phyloP scores from a whole-genome alignment of 2,113 vertebrate genomes.

The Tor tambroides region DNA sequence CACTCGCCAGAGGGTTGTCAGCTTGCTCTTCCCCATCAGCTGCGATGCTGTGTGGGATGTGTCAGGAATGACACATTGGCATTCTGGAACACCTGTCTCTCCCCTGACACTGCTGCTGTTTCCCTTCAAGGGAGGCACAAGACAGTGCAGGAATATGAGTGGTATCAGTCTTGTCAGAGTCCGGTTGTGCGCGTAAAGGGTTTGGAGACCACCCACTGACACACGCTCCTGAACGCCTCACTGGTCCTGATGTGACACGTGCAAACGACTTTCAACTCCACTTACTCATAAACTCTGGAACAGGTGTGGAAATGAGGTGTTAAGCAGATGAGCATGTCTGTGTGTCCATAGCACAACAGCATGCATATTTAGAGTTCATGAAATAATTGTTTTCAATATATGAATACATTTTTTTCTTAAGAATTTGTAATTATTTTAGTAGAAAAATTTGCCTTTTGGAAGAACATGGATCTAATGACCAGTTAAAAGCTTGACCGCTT shows the following conservation, averaged over 20 bases:
- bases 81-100: slow-evolving; percentile 43
- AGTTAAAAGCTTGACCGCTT: too few relatives aligned
- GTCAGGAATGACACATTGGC: slow-evolving; percentile 43
- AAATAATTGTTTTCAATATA: too few relatives aligned
- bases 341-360: too few relatives aligned
- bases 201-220: slow-evolving; percentile 3
- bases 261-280: background rate
- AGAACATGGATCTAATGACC: too few relatives aligned
- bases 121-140: slow-evolving; percentile 22
- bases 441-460: too few relatives aligned
- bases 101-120: slow-evolving; percentile 20
- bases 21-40: slow-evolving; percentile 26
- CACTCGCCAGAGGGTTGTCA: slow-evolving; percentile 29
- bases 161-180: slow-evolving; percentile 36
- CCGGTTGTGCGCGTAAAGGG: background rate
- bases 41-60: slow-evolving; percentile 38
- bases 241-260: background rate
- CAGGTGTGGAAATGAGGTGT: too few relatives aligned
- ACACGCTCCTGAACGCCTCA: background rate
- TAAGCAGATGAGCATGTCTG: too few relatives aligned
- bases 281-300: background rate
- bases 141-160: background rate
- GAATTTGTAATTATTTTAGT: too few relatives aligned
- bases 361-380: too few relatives aligned
- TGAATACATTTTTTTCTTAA: too few relatives aligned